Evolutionary conservation across 35 echinoderm and acorn worm genomes (phyloP).

Genomic region (Lytechinus variegatus): DNA sequence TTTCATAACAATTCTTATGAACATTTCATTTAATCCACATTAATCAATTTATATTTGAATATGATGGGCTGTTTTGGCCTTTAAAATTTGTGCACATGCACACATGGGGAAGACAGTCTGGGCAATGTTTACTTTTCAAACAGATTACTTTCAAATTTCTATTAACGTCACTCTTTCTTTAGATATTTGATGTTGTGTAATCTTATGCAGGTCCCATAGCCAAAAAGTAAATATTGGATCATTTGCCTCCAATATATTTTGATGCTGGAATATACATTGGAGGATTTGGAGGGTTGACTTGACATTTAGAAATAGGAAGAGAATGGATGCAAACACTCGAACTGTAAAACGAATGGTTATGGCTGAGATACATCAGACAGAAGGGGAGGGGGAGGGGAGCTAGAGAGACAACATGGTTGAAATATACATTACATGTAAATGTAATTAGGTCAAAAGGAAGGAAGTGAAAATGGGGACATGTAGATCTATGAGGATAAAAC

Average conservation of each 20-base stretch:
- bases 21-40: no score
- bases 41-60: no score
- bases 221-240: background rate
- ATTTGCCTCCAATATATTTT: background rate
- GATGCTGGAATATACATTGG: background rate
- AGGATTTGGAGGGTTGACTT: background rate
- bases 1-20: no score
- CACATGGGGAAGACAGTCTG: background rate
- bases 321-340: background rate
- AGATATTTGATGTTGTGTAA: background rate
- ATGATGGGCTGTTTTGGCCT: no score
- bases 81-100: background rate
- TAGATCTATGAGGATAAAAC: no score
- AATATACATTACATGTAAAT: no score
- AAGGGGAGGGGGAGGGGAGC: background rate
- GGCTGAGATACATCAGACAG: no score
- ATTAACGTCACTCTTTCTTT: background rate
- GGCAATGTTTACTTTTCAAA: background rate
- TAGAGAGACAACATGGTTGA: background rate
- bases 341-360: background rate
- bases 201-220: background rate
- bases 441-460: no score
- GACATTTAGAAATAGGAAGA: background rate
- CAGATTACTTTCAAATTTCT: background rate
- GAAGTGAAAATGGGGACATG: no score